Evolutionary conservation across 37 sponge, comb jelly and placozoan genomes (phyloP).

Genomic region (Ianthella basta): DNA sequence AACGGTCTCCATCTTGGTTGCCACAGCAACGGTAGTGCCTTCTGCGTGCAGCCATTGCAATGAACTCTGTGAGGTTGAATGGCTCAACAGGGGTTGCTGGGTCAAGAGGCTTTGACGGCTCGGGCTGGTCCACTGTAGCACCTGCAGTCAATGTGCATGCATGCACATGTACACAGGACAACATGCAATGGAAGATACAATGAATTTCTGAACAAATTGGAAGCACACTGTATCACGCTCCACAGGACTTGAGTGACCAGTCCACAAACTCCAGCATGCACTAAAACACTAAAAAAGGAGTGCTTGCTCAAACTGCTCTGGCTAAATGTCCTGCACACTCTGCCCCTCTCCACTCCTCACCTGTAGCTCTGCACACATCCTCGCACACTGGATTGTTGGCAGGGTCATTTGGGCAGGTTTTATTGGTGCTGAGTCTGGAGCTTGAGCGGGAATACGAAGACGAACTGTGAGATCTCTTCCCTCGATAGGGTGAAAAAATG

Average conservation of each 20-base stretch:
- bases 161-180: too few relatives aligned
- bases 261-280: too few relatives aligned
- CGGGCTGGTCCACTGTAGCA: not conserved
- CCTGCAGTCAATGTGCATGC: too few relatives aligned
- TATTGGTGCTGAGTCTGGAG: not conserved
- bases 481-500: not conserved
- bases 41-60: not conserved
- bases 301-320: too few relatives aligned
- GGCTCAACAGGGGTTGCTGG: slow-evolving; percentile 1
- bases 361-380: not conserved
- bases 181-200: not conserved
- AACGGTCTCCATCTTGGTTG: not conserved
- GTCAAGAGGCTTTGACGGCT: not conserved
- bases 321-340: too few relatives aligned
- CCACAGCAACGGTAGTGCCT: not conserved
- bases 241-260: too few relatives aligned
- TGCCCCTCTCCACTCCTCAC: not conserved
- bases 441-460: not conserved
- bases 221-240: too few relatives aligned
- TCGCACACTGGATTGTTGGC: not conserved
- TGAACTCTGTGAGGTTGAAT: slow-evolving; percentile 14
- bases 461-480: not conserved
- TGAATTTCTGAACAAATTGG: too few relatives aligned
- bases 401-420: not conserved
- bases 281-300: too few relatives aligned